Evolutionary conservation across 2,113 vertebrate species (phyloP).

Genomic region (Melanerpes aurifrons): DNA sequence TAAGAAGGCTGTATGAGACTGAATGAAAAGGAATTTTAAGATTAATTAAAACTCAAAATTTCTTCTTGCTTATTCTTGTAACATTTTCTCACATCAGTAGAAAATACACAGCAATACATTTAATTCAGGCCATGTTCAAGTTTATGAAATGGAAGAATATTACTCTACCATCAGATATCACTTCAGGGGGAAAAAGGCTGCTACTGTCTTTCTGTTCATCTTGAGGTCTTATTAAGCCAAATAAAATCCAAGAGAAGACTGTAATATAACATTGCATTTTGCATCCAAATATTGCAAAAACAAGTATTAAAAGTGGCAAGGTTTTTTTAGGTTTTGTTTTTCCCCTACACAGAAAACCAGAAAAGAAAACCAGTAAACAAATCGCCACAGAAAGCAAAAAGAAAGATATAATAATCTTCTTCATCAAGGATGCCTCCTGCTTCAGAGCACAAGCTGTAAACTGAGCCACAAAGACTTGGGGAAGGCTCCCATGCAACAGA

Average conservation of each 20-base stretch:
- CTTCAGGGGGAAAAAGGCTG: conserved; percentile 54
- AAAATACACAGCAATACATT: conserved; percentile 13
- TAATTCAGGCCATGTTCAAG: conserved; percentile 27
- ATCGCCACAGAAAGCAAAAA: not conserved
- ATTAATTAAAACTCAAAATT: conserved; percentile 28
- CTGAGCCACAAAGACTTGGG: not conserved
- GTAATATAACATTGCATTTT: conserved; percentile 5
- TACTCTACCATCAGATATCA: conserved; percentile 33
- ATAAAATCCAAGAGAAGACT: conserved; percentile 49
- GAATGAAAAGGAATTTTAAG: conserved; percentile 39
- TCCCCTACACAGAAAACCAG: not conserved
- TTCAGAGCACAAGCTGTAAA: not conserved
- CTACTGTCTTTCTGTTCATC: conserved; percentile 35
- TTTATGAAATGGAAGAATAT: conserved; percentile 42
- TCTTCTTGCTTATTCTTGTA: not conserved
- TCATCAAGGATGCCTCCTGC: not conserved
- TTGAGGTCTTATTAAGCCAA: conserved; percentile 50
- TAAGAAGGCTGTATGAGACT: conserved; percentile 12
- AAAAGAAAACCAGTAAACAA: not conserved
- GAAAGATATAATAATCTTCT: not conserved
- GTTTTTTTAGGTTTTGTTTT: not conserved
- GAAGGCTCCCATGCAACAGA: not conserved
- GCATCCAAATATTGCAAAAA: not conserved
- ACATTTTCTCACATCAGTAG: not conserved
- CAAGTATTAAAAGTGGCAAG: conserved; percentile 9